Evolutionary conservation across 2,797 vertebrate genomes (phyloP).

Genomic region (Phoeniculus purpureus): DNA sequence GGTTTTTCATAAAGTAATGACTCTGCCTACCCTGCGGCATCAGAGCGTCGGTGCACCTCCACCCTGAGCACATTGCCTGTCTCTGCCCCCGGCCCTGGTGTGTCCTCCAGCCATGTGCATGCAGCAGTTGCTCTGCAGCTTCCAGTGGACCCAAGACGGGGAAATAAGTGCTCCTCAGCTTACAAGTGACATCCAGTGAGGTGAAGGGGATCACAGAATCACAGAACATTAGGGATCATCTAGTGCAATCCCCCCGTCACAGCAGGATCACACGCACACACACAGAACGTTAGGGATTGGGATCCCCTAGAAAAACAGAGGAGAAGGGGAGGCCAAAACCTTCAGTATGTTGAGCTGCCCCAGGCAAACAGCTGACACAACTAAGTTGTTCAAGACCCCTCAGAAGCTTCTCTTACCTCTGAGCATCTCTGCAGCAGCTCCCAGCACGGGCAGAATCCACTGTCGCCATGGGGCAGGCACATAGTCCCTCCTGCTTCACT

Average conservation of each 20-base stretch:
- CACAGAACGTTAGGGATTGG: too few species aligned
- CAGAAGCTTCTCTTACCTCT: not conserved
- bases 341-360: not conserved
- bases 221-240: too few species aligned
- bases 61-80: accelerated
- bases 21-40: not conserved
- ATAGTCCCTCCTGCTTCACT: not conserved
- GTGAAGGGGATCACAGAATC: too few species aligned
- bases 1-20: not conserved
- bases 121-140: not conserved
- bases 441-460: not conserved
- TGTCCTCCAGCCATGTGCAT: not conserved
- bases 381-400: not conserved
- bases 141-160: not conserved
- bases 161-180: not conserved
- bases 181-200: not conserved
- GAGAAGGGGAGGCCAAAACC: not conserved
- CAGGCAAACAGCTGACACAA: not conserved
- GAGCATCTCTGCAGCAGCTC: not conserved
- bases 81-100: not conserved
- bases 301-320: not conserved
- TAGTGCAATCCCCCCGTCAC: too few species aligned
- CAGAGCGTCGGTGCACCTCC: not conserved
- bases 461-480: not conserved
- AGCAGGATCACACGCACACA: too few species aligned